Conservation (phyloP, 1,140 invertebrate species). For the Macrosteles quadrilineatus region DNA sequence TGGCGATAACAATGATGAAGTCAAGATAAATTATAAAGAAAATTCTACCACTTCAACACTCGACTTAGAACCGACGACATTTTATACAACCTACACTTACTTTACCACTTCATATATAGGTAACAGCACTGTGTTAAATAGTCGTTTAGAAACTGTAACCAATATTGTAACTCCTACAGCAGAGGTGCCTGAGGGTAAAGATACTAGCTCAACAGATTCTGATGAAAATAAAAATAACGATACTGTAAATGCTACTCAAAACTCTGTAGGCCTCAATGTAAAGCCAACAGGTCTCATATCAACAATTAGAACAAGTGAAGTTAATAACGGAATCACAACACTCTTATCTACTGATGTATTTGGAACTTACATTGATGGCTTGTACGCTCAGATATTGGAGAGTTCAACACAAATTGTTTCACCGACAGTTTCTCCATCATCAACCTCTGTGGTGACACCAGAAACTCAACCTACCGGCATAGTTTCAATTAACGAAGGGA, state of each 20-base stretch:
- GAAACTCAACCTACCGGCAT: conserved; percentile 59
- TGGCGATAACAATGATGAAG: background rate
- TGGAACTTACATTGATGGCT: conserved; percentile 78
- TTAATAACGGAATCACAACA: conserved; percentile 66
- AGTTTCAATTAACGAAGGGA: conserved; percentile 69
- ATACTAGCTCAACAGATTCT: background rate
- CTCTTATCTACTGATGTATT: conserved; percentile 70
- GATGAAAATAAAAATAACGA: background rate
- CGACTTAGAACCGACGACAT: conserved; percentile 64
- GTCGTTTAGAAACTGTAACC: conserved; percentile 82
- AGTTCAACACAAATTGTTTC: conserved; percentile 59
- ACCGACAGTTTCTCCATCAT: conserved; percentile 35
- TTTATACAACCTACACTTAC: conserved; percentile 89
- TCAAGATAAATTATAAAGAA: no score
- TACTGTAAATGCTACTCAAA: conserved; percentile 15
- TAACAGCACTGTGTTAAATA: conserved; percentile 78
- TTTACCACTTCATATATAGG: conserved; percentile 86
- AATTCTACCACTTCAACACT: background rate
- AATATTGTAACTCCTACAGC: conserved; percentile 64
- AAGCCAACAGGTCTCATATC: conserved; percentile 72
- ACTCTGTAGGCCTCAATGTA: conserved; percentile 44
- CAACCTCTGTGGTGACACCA: conserved; percentile 42
- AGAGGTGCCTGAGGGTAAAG: background rate
- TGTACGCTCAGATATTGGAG: conserved; percentile 73
- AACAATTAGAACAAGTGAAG: conserved; percentile 64